Base-by-base conservation (phyloP, 2,113 vertebrate genomes). In the Tenebrosternarchus preto region DNA sequence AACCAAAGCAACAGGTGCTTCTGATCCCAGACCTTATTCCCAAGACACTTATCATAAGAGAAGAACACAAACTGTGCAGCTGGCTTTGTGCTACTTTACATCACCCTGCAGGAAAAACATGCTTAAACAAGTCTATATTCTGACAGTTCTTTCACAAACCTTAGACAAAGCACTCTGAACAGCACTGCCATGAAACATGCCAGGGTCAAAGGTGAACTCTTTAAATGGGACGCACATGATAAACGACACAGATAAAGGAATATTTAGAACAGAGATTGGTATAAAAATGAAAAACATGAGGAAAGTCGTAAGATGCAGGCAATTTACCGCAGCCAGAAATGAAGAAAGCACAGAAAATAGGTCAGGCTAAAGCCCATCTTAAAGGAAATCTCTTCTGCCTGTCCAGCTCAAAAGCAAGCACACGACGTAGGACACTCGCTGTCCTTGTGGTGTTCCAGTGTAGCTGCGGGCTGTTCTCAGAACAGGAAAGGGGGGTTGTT, bases 1-100 rank as follows among this genome's bases (percentile, higher is more conserved):
- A 39, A 68, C 27, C 60, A 29, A 61, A 70, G 66, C 39, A 74
- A 63, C 81, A 79, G 76, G 39, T 83, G 77, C 27, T 79, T n/a
- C 68, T 70, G 63, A 33, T 63, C 60, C 59, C 15, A 69, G 56
- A 36, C 12, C 43, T 2, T 50, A 50, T 50, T 50, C 43, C 43
- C 59, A 15, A 60, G 1, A 50, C 46, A 20, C 50, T 25, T 60
- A 46, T 82, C 60, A 53, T 43, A 56, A 16, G 16, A 27, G 12
- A 31, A 15, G 53, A 27, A 22, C 43, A 50, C 43, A 60, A 53
- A 69, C 31, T 33, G 12, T 50, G 55, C 64, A 33, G 43, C 15
- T 77, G 68, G 29, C 60, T 50, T 57, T 22, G 43, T 50, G 12
- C 43, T 12, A 53, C 33, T 31, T 71, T 17, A 50, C 36, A 24